Percentiles rank a stretch among this genome's conserved stretches.
phyloP scores from a whole-genome alignment of 2,797 vertebrate genomes.

The Gymnopithys bicolor region DNA sequence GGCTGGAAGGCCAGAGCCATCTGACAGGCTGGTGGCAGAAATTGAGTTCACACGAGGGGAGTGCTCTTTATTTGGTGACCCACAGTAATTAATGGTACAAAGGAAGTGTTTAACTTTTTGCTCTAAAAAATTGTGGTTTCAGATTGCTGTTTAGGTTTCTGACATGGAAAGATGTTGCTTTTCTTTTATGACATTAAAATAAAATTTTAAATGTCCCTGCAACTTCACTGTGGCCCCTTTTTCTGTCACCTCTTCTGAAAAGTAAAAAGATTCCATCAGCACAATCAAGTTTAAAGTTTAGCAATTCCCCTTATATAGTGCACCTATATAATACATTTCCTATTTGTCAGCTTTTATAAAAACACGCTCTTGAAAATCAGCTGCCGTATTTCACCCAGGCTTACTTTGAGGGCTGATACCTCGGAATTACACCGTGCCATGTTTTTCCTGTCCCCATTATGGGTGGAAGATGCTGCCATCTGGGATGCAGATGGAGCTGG shows the following conservation, averaged over 20 bases:
- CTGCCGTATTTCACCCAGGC: neutral
- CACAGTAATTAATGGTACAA: neutral
- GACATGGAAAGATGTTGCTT: neutral
- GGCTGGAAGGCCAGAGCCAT: neutral
- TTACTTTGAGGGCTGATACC: neutral
- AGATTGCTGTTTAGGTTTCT: neutral
- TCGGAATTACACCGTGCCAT: neutral
- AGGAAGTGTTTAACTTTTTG: neutral
- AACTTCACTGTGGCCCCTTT: neutral
- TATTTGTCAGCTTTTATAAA: neutral
- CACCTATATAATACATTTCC: neutral
- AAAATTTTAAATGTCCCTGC: neutral
- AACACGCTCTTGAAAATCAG: neutral
- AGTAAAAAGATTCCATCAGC: neutral
- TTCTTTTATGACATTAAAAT: neutral
- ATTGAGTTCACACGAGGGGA: slow-evolving; percentile 28
- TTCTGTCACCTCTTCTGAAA: neutral
- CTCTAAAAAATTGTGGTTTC: neutral
- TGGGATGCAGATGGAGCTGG: slow-evolving; percentile 17
- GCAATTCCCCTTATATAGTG: neutral
- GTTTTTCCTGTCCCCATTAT: neutral
- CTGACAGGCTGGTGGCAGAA: neutral
- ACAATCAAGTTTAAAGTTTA: neutral
- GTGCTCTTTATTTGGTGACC: neutral
- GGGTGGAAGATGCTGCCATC: neutral